Evolutionary conservation across 2,797 vertebrate genomes (phyloP), one percentile per base, ranked within the genome.

Genomic region (Brachymystax lenok): DNA sequence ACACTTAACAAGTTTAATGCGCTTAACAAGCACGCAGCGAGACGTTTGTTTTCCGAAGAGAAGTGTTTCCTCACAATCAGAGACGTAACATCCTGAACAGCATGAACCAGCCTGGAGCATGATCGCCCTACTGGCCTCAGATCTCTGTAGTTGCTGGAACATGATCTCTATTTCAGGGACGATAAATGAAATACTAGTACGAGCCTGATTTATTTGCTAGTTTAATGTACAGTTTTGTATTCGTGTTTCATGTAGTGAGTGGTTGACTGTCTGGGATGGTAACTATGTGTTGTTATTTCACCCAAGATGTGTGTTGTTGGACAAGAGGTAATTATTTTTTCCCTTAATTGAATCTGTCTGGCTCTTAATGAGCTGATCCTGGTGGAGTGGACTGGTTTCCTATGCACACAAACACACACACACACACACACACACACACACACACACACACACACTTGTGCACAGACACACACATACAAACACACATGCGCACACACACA

Each of bases 261-360:
- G 69, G 73, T 78, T 85, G 51, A 74, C 73, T 70, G 70, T 80
- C 67, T 56, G 35, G 74, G 66, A 69, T 40, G 13, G 66, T 76
- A 63, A 71, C 46, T 73, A 74, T 80, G 80, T 75, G 28, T 63
- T 17, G 59, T 7, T 61, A 24, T 24, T 3, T 61, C 21, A 61
- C 59, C 59, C 8, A 4, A 77, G 80, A 46, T 81, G 61, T 85
- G 77, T 86, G 74, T 81, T 77, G 24, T 80, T 74, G 79, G 66
- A 78, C 59, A n/a, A 61, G 63, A 74, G 63, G 74, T 83, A 80
- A 91, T 91, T 89, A 84, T 89, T 92, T 90, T 85, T 81, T 67
- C 59, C 77, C 85, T 86, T 90, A 93, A 92, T 89, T 89, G 63
- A 92, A 91, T 92, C 87, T 90, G 90, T 89, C 90, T 92, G 87